phyloP scores from a whole-genome alignment of 2,797 vertebrate genomes.

The Arrhamphus sclerolepis region DNA sequence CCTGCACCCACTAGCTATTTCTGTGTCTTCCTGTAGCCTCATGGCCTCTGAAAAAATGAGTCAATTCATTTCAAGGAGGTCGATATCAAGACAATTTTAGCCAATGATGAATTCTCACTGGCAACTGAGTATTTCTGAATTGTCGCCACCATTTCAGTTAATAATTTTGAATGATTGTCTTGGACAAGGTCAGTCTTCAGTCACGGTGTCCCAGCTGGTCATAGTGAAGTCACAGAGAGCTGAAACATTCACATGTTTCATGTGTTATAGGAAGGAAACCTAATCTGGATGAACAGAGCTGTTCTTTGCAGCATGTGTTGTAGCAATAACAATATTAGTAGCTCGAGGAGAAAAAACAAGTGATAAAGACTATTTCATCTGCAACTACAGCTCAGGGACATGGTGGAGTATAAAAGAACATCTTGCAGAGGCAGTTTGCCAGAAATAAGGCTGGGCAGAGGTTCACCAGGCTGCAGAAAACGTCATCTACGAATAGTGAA shows the following conservation, averaged over 20 bases:
- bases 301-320: slow-evolving; percentile 5
- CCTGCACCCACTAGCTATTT: slow-evolving; percentile 12
- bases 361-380: background rate
- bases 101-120: slow-evolving; percentile 69
- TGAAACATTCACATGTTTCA: slow-evolving; percentile 35
- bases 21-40: slow-evolving; percentile 15
- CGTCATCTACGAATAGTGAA: too few relatives aligned
- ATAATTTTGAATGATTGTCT: slow-evolving; percentile 81
- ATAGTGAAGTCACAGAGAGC: slow-evolving; percentile 41
- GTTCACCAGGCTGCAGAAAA: too few relatives aligned
- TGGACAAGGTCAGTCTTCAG: slow-evolving; percentile 79
- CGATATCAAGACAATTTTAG: slow-evolving; percentile 77
- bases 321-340: background rate
- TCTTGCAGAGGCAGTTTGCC: too few relatives aligned
- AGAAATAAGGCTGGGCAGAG: too few relatives aligned
- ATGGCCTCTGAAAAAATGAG: slow-evolving; percentile 51
- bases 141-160: slow-evolving; percentile 79
- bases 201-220: slow-evolving; percentile 65
- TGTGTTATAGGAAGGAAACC: slow-evolving; percentile 17
- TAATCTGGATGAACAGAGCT: slow-evolving; percentile 30
- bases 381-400: too few relatives aligned
- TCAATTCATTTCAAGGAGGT: slow-evolving; percentile 74
- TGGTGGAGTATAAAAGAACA: too few relatives aligned
- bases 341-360: background rate
- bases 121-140: slow-evolving; percentile 73